Evolutionary conservation across 2,113 vertebrate genomes (phyloP).

Genomic region (Protomyctophum bolini): DNA sequence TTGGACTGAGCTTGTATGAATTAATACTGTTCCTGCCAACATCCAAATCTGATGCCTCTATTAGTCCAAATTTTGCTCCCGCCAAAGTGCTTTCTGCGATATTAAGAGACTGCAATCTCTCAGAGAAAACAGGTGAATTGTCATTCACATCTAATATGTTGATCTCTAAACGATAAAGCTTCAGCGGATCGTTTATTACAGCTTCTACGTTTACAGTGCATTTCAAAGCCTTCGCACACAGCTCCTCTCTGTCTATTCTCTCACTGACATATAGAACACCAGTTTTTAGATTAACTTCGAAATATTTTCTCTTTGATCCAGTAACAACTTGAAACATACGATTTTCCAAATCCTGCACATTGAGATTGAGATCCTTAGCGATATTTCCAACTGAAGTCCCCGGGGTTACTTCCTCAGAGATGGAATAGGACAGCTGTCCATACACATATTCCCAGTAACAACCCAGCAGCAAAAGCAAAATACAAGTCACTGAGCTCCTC

Average conservation of each 20-base stretch:
- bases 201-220: conserved; percentile 53
- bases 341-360: conserved; percentile 28
- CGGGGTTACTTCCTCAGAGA: conserved; percentile 43
- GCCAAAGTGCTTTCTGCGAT: conserved; percentile 34
- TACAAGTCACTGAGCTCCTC: too few relatives aligned
- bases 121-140: conserved; percentile 36
- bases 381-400: conserved; percentile 54
- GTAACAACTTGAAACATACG: conserved; percentile 1
- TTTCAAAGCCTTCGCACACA: conserved; percentile 32
- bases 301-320: conserved; percentile 32
- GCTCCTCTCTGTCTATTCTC: neutral
- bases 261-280: conserved; percentile 42
- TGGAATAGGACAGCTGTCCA: conserved; percentile 36
- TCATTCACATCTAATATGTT: conserved; percentile 54
- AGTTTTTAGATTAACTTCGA: conserved; percentile 52
- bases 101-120: conserved; percentile 13
- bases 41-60: conserved; percentile 44
- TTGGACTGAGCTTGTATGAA: conserved; percentile 47
- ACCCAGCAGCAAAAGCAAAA: too few relatives aligned
- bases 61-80: conserved; percentile 37
- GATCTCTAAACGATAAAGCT: conserved; percentile 48
- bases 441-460: too few relatives aligned
- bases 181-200: conserved; percentile 40
- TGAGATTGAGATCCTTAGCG: conserved; percentile 51
- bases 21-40: conserved; percentile 42